These are phyloP conservation scores for Melitaea athalia DNA, from an alignment of 2,888 invertebrate species.

Conservation along the genomic window DNA sequence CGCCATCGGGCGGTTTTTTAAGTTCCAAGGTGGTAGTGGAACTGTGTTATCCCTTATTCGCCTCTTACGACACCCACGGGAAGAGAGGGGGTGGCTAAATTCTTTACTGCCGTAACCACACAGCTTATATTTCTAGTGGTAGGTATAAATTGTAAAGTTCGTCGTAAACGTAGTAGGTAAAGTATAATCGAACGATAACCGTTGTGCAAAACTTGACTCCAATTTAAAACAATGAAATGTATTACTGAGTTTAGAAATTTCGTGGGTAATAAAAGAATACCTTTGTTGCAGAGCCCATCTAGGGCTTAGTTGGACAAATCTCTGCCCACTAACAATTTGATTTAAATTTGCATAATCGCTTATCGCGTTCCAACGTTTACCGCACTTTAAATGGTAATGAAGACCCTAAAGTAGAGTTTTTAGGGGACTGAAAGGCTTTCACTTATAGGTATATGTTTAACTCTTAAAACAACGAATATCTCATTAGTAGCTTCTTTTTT, in stretches of 20 bases:
- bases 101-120: too few relatives aligned
- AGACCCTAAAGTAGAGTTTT: conserved; percentile 46
- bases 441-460: conserved; percentile 17
- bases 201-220: background rate
- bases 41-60: too few relatives aligned
- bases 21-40: too few relatives aligned
- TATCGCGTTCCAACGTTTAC: conserved; percentile 62
- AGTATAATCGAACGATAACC: too few relatives aligned
- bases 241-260: background rate
- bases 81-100: too few relatives aligned
- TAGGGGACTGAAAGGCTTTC: conserved; percentile 32
- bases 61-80: too few relatives aligned
- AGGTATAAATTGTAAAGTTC: too few relatives aligned
- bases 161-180: too few relatives aligned
- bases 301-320: conserved; percentile 56
- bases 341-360: conserved; percentile 70
- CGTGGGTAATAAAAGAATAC: conserved; percentile 24
- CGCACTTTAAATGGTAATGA: conserved; percentile 74
- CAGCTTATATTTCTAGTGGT: too few relatives aligned
- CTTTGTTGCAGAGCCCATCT: conserved; percentile 17
- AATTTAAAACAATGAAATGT: background rate
- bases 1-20: too few relatives aligned
- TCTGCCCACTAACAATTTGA: conserved; percentile 67
- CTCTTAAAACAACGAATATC: background rate
- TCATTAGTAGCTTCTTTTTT: background rate